phyloP scores from a whole-genome alignment of 2,797 vertebrate genomes.

The Sebastes vulpes region DNA sequence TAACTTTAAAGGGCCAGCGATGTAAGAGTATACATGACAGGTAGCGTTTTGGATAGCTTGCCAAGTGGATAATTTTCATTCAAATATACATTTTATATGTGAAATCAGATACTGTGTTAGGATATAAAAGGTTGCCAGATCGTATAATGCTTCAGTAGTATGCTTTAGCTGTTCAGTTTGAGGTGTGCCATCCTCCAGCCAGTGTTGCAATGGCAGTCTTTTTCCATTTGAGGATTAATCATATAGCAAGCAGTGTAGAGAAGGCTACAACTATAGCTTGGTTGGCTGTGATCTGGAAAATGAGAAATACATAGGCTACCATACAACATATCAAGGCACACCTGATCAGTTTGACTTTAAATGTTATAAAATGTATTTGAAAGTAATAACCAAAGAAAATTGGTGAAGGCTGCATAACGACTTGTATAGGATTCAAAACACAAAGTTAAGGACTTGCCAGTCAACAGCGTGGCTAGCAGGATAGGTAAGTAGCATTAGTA shows the following conservation, averaged over 20 bases:
- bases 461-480: background rate
- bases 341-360: background rate
- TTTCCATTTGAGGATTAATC: background rate
- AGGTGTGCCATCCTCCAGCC: background rate
- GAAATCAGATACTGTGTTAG: background rate
- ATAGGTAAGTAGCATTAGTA: background rate
- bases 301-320: background rate
- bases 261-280: background rate
- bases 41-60: too few species aligned
- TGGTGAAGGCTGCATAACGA: background rate
- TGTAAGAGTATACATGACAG: background rate
- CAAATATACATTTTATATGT: background rate
- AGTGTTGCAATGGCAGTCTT: background rate
- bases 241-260: background rate
- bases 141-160: background rate
- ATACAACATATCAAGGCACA: background rate
- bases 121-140: background rate
- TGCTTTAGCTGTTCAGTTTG: background rate
- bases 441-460: background rate
- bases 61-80: background rate
- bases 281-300: background rate
- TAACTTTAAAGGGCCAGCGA: background rate
- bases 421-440: background rate
- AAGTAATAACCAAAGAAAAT: background rate
- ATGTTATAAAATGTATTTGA: background rate